These are phyloP conservation scores for Anhinga anhinga DNA, from an alignment of 2,113 vertebrate genomes.

Conservation along the genomic window DNA sequence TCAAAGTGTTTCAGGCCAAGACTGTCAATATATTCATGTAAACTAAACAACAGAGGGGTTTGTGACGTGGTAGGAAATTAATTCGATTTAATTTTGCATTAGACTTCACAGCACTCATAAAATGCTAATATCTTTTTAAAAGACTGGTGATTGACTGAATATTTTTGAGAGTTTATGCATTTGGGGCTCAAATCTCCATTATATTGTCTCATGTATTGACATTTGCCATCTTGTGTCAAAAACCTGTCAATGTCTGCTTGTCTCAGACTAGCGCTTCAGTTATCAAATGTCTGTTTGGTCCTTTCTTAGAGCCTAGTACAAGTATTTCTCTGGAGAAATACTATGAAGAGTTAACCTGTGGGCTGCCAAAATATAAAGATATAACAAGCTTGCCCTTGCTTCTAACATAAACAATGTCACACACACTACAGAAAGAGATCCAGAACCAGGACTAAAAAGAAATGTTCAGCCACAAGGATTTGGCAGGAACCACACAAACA, in stretches of 20 bases:
- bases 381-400: background rate
- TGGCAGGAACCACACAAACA: background rate
- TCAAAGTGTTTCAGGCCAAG: background rate
- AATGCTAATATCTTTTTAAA: background rate
- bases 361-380: background rate
- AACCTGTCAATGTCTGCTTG: background rate
- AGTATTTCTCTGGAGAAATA: background rate
- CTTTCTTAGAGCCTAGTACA: background rate
- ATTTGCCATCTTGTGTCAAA: accelerated
- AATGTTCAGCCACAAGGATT: background rate
- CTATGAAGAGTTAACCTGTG: background rate
- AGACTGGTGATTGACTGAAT: background rate
- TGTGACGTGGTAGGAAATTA: background rate
- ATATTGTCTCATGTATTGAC: background rate
- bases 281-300: background rate
- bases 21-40: background rate
- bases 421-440: background rate
- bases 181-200: background rate
- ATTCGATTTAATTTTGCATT: background rate
- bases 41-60: background rate
- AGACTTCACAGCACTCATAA: background rate
- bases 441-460: background rate
- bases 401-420: background rate
- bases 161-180: background rate
- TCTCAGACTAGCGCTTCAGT: background rate